Evolutionary conservation across 2,113 vertebrate genomes (phyloP), one percentile per base, ranked within the genome.

Genomic region (Crotalus viridis): DNA sequence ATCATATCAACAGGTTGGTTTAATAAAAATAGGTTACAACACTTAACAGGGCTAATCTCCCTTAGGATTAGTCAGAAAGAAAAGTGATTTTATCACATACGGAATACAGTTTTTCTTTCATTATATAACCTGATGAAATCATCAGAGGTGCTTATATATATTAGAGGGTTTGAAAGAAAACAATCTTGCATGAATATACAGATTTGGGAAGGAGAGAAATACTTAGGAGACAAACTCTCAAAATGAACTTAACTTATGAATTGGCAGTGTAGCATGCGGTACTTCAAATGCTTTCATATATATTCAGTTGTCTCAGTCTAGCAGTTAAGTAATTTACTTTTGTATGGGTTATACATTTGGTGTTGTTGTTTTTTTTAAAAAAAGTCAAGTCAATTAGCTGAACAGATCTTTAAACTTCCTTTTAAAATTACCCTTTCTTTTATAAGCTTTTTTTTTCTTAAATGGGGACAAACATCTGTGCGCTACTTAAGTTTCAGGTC

Each of bases 381-480:
- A 90, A 92, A 94, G 24, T 90, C 10, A 88, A 91, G 22, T 57
- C 94, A 92, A 54, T 94, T 52, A 94, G 33, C 52, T 93, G 89
- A 55, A 81, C 85, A 81, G 81, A 85, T 90, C 90, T 93, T 39
- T 87, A 81, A 94, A 1, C 56, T 94, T 81, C 81, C 5, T 91
- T 85, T 43, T 13, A 88, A 69, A 85, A 10, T 15, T 89, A 19
- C 0, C 17, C 91, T 56, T 64, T 39, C 22, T 91, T 85, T 12
- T 93, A 91, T 93, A 95, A 95, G 91, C 89, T 94, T 94, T 96
- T 87, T 64, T 69, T 94, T 91, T 33, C 28, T n/a, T 55, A 88
- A 96, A 88, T 52, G 92, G 93, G 90, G 94, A 85, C 91, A 95
- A 97, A 93, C 96, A 97, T 96, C 95, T 94, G 92, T 93, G 93